Evolutionary conservation across 2,113 vertebrate genomes (phyloP).

Genomic region (Pyxicephalus adspersus): DNA sequence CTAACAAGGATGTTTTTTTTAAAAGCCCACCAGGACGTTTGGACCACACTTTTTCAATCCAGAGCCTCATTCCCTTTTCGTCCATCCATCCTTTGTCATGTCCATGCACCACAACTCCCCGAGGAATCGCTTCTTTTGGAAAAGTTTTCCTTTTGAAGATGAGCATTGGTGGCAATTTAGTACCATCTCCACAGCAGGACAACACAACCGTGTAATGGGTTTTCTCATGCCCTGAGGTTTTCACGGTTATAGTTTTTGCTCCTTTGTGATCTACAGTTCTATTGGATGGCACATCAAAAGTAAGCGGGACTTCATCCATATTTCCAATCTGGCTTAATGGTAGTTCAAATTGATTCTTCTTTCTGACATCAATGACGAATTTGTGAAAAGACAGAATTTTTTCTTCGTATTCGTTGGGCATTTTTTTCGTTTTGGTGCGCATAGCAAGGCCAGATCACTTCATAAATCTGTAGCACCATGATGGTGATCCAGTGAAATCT

Average conservation of each 20-base stretch:
- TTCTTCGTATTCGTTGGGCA: too few relatives aligned
- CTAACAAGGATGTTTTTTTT: too few relatives aligned
- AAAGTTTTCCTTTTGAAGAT: slow-evolving; percentile 16
- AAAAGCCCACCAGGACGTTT: too few relatives aligned
- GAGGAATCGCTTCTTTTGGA: too few relatives aligned
- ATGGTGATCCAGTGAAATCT: background rate
- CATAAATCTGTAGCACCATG: slow-evolving; percentile 2
- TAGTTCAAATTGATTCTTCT: too few relatives aligned
- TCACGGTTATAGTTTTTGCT: background rate
- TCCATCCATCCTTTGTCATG: too few relatives aligned
- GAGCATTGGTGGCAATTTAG: slow-evolving; percentile 1
- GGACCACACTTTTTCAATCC: too few relatives aligned
- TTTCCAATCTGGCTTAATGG: too few relatives aligned
- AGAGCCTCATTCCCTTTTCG: too few relatives aligned
- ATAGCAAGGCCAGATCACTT: slow-evolving; percentile 2
- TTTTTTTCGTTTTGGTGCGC: slow-evolving; percentile 12
- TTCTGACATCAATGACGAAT: slow-evolving; percentile 5
- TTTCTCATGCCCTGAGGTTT: too few relatives aligned
- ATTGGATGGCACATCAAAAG: background rate
- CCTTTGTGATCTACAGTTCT: background rate
- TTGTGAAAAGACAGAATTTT: slow-evolving; percentile 15
- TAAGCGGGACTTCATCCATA: too few relatives aligned
- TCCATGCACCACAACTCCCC: background rate
- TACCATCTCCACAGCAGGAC: background rate
- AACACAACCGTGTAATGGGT: too few relatives aligned